phyloP scores from a whole-genome alignment of 2,113 vertebrate species.

The Chunga burmeisteri region DNA sequence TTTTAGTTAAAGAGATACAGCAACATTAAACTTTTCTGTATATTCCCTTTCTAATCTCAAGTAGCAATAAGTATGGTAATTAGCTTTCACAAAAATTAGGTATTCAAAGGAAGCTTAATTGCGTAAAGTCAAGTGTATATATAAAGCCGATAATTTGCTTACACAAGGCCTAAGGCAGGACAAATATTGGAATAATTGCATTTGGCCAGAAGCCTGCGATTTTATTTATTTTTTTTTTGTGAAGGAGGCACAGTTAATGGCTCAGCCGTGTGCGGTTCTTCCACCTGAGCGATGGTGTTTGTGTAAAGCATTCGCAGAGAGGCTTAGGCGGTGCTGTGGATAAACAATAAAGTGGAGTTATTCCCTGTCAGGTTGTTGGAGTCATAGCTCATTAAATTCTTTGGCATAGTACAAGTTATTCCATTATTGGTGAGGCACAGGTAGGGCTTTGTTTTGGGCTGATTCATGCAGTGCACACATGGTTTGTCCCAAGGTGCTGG shows the following conservation, averaged over 20 bases:
- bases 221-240: background rate
- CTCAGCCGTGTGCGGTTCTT: background rate
- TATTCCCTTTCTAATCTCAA: background rate
- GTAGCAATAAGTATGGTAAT: conserved; percentile 8
- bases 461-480: background rate
- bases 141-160: conserved; percentile 34
- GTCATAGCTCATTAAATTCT: conserved; percentile 45
- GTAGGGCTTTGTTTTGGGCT: background rate
- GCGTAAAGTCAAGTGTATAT: background rate
- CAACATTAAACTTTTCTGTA: background rate
- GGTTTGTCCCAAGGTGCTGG: background rate
- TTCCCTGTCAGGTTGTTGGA: conserved; percentile 25
- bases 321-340: background rate
- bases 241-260: background rate
- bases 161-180: background rate
- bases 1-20: background rate
- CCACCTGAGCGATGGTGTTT: background rate
- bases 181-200: conserved; percentile 16
- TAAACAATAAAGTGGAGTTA: conserved; percentile 43
- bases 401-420: conserved; percentile 19
- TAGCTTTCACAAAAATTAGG: background rate
- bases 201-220: background rate
- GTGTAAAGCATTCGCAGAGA: background rate
- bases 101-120: conserved; percentile 18
- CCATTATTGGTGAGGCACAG: background rate